Evolutionary conservation across 2,113 vertebrate species (phyloP).

Genomic region (Epinephelus moara): DNA sequence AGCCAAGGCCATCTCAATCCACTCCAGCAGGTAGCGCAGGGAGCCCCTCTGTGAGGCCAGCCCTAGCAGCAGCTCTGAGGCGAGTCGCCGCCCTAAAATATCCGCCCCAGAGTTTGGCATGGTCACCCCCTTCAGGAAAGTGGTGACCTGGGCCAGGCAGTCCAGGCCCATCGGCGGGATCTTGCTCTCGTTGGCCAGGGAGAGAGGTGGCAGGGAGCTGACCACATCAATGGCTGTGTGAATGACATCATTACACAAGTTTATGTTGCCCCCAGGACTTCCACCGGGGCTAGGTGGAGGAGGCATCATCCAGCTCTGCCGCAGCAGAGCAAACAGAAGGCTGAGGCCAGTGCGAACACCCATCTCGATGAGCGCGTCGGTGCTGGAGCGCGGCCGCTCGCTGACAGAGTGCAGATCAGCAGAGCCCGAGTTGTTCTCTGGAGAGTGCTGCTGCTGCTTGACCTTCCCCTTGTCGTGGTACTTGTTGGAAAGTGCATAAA

Average conservation of each 20-base stretch:
- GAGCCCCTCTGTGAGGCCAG: conserved; percentile 95
- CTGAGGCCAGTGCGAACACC: conserved; percentile 96
- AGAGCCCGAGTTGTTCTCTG: conserved; percentile 91
- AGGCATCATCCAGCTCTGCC: conserved; percentile 98
- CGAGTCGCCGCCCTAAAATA: conserved; percentile 92
- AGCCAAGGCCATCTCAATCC: conserved; percentile 96
- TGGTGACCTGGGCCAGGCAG: conserved; percentile 96
- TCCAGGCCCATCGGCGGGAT: conserved; percentile 98
- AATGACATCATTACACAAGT: conserved; percentile 95
- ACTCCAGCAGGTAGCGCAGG: conserved; percentile 93
- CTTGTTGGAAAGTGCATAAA: conserved; percentile 98
- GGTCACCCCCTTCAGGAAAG: conserved; percentile 96
- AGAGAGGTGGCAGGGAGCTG: conserved; percentile 93
- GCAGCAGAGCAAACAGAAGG: conserved; percentile 93
- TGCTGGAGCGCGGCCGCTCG: conserved; percentile 94
- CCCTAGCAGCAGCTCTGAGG: conserved; percentile 94
- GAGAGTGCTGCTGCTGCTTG: conserved; percentile 96
- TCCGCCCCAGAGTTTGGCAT: conserved; percentile 97
- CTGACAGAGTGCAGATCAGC: conserved; percentile 93
- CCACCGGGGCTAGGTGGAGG: conserved; percentile 64
- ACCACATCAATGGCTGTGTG: conserved; percentile 96
- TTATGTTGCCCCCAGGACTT: conserved; percentile 82
- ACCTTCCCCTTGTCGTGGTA: conserved; percentile 98
- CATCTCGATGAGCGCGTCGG: conserved; percentile 97
- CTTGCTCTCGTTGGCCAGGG: conserved; percentile 96